These are phyloP conservation scores for Luperina testacea DNA, from an alignment of 2,888 invertebrate species.

Conservation along the genomic window DNA sequence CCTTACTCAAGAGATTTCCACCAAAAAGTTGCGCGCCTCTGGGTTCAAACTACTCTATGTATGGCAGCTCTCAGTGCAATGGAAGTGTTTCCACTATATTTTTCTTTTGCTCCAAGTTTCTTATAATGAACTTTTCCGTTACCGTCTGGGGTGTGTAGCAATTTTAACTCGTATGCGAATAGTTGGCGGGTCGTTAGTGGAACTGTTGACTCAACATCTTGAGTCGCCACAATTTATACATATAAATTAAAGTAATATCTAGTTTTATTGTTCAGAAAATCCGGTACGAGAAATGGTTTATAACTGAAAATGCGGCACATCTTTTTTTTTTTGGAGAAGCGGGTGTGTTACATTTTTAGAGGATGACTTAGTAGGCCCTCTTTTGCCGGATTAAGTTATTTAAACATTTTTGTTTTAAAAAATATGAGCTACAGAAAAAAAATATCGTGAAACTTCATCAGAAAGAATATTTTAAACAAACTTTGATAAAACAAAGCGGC, in stretches of 20 bases:
- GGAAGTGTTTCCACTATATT: conserved; percentile 61
- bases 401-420: conserved; percentile 24
- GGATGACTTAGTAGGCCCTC: conserved; percentile 52
- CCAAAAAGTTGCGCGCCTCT: conserved; percentile 68
- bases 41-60: conserved; percentile 62
- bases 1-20: conserved; percentile 69
- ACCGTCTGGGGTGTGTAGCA: conserved; percentile 46
- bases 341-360: conserved; percentile 42
- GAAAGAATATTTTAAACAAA: conserved; percentile 1
- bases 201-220: conserved; percentile 44
- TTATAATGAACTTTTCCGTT: conserved; percentile 71
- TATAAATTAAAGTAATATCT: conserved; percentile 22
- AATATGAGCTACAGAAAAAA: conserved; percentile 28
- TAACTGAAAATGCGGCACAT: conserved; percentile 24
- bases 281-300: conserved; percentile 32
- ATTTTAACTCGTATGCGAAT: conserved; percentile 58
- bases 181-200: conserved; percentile 51
- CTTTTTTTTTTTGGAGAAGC: conserved; percentile 37
- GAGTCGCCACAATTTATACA: conserved; percentile 39
- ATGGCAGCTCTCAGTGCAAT: conserved; percentile 54
- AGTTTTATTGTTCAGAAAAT: conserved; percentile 23
- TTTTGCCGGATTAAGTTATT: conserved; percentile 49
- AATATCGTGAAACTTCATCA: conserved; percentile 9
- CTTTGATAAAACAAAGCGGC: conserved; percentile 12
- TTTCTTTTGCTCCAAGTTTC: conserved; percentile 68